Conservation (phyloP, 2,797 vertebrate species). For the Discoglossus pictus region DNA sequence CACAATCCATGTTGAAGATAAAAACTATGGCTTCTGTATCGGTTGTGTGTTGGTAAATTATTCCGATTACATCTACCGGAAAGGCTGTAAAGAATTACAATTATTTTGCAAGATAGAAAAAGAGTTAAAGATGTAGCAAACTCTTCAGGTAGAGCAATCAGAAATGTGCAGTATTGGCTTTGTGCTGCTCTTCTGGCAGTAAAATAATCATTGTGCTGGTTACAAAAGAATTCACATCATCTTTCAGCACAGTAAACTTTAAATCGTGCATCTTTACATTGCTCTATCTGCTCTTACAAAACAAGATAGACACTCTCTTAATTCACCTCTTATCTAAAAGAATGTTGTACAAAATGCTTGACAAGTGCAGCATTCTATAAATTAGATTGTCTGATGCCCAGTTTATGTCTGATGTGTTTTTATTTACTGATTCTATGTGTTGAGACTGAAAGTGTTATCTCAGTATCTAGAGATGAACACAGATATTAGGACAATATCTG, state of each 20-base stretch:
- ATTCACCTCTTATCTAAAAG: slow-evolving; percentile 44
- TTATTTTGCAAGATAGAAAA: no score
- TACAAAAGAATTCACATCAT: slow-evolving; percentile 13
- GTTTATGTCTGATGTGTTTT: slow-evolving; percentile 39
- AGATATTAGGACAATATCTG: slow-evolving; percentile 28
- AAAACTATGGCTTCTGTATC: no score
- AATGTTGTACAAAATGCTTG: slow-evolving; percentile 22
- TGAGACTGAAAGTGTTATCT: slow-evolving; percentile 25
- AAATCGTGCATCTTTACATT: slow-evolving; percentile 36
- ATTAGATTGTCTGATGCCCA: slow-evolving; percentile 45
- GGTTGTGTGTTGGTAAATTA: no score
- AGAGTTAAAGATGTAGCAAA: no score
- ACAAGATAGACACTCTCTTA: slow-evolving; percentile 39
- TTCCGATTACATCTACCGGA: no score
- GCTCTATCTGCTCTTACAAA: slow-evolving; percentile 31
- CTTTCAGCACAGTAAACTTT: slow-evolving; percentile 15
- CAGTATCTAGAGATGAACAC: slow-evolving; percentile 34
- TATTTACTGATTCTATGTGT: slow-evolving; percentile 19
- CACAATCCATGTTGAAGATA: no score
- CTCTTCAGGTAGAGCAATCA: no score
- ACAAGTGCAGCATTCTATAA: slow-evolving; percentile 28
- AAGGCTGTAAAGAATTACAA: no score
- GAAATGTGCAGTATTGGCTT: no score
- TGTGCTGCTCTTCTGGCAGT: neutral
- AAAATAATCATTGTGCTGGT: slow-evolving; percentile 4